These are phyloP conservation scores for Knipowitschia caucasica DNA, from an alignment of 2,797 vertebrate genomes.

Conservation along the genomic window DNA sequence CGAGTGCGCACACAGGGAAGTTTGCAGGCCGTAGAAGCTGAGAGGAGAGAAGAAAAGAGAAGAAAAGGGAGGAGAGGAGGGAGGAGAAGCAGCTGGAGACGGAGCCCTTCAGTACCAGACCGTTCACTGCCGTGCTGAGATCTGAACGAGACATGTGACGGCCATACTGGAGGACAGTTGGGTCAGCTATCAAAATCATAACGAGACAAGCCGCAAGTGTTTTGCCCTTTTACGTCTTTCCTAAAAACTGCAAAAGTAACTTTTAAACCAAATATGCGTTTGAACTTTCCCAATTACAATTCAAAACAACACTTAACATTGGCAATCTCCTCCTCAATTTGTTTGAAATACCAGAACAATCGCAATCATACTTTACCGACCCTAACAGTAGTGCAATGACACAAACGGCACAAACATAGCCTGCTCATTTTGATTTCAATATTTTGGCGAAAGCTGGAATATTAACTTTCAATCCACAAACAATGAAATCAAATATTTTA, in stretches of 20 bases:
- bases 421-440: too few species aligned
- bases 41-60: background rate
- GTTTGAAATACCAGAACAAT: too few species aligned
- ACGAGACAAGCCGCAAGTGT: background rate
- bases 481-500: too few species aligned
- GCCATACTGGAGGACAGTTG: background rate
- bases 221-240: background rate
- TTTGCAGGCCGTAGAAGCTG: background rate
- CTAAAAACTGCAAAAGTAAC: background rate
- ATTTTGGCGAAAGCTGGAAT: too few species aligned
- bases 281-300: too few species aligned
- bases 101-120: conserved; percentile 18
- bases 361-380: too few species aligned
- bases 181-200: background rate
- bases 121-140: conserved; percentile 24
- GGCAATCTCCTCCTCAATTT: too few species aligned
- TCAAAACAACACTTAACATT: too few species aligned
- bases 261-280: too few species aligned
- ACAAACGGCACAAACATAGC: too few species aligned
- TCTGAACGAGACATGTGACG: conserved; percentile 7
- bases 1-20: background rate
- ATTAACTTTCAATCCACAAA: too few species aligned
- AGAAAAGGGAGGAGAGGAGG: background rate
- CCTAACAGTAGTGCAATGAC: too few species aligned
- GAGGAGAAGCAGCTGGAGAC: conserved; percentile 6